Conservation (phyloP, 2,113 vertebrate genomes). For the Zosterops lateralis region DNA sequence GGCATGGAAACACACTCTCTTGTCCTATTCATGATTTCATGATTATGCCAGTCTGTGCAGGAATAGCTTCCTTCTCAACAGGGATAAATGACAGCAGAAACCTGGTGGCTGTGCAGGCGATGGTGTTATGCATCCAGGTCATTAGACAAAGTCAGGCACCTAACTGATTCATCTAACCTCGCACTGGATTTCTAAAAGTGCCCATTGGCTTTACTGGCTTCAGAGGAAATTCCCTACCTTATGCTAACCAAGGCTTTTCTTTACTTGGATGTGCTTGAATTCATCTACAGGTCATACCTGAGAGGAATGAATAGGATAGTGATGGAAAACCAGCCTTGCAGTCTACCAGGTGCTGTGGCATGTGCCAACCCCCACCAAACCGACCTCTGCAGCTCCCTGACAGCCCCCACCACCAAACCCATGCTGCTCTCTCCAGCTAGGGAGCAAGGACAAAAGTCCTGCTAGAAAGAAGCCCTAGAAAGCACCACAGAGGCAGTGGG, state of each 20-base stretch:
- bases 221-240: neutral
- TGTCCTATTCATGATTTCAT: fast-evolving
- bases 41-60: neutral
- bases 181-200: neutral
- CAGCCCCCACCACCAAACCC: fast-evolving
- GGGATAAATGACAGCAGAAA: neutral
- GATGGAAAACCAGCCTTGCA: neutral
- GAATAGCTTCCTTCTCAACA: neutral
- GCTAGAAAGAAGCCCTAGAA: neutral
- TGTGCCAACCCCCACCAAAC: neutral
- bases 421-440: neutral
- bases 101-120: neutral
- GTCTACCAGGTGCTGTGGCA: no score
- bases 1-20: neutral
- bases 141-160: neutral
- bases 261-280: neutral
- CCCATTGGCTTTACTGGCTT: neutral
- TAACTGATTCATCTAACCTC: neutral
- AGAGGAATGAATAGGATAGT: neutral
- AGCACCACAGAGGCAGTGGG: neutral
- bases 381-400: fast-evolving
- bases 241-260: neutral
- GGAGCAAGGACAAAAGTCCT: neutral
- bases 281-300: neutral
- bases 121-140: neutral